Evolutionary conservation across 2,888 invertebrate species (phyloP).

Genomic region (Agonopterix heracliana): DNA sequence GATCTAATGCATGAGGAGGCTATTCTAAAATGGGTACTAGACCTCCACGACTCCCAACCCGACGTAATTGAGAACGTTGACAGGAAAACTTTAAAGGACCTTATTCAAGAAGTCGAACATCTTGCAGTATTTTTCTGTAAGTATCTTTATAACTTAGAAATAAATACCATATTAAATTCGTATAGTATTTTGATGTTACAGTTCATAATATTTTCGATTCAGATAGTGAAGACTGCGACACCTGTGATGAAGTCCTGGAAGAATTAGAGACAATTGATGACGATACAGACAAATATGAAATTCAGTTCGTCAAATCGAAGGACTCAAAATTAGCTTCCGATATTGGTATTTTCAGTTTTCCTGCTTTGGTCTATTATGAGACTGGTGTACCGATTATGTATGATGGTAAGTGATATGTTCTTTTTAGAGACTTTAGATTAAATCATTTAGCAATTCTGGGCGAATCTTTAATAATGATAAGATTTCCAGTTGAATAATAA

Average conservation of each 20-base stretch:
- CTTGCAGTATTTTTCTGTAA: conserved; percentile 94
- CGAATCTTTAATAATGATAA: too few species aligned
- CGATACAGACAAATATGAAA: conserved; percentile 93
- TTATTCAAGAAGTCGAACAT: conserved; percentile 93
- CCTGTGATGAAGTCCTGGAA: conserved; percentile 89
- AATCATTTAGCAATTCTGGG: too few species aligned
- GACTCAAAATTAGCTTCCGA: conserved; percentile 92
- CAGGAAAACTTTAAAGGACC: conserved; percentile 90
- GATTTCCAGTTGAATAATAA: too few species aligned
- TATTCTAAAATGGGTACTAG: conserved; percentile 92
- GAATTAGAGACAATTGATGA: conserved; percentile 95
- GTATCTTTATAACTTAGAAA: conserved; percentile 31
- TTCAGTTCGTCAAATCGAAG: conserved; percentile 95
- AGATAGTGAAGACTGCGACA: conserved; percentile 91
- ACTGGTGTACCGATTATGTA: conserved; percentile 96
- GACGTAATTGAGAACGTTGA: conserved; percentile 95
- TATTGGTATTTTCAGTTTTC: conserved; percentile 94
- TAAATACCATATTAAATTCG: too few species aligned
- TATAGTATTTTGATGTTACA: not conserved
- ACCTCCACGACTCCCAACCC: conserved; percentile 87
- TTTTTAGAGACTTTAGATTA: too few species aligned
- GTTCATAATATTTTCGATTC: conserved; percentile 21
- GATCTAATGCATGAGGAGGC: conserved; percentile 95
- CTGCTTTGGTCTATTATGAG: conserved; percentile 94
- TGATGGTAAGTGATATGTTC: conserved; percentile 83